Conservation (phyloP, 2,797 vertebrate species). For the Lagocephalus sceleratus region DNA sequence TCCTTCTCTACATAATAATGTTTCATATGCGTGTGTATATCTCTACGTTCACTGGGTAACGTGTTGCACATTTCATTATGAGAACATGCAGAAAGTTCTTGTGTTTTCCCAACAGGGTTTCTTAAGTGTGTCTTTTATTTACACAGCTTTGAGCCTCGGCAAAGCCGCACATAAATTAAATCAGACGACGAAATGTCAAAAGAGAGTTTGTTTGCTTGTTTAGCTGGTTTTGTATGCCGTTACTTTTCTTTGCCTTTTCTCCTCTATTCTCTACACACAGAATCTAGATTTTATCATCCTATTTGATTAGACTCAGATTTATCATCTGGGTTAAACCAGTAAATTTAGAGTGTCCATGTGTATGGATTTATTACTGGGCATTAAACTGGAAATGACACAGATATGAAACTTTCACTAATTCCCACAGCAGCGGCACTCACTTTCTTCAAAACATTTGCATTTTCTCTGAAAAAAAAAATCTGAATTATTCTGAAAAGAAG, state of each 20-base stretch:
- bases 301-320: constrained; percentile 27
- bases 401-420: constrained; percentile 58
- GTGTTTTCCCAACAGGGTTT: constrained; percentile 27
- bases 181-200: constrained; percentile 44
- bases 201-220: constrained; percentile 6
- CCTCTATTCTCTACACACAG: constrained; percentile 7
- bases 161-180: constrained; percentile 44
- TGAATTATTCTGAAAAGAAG: constrained; percentile 42
- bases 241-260: constrained; percentile 1
- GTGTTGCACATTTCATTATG: constrained; percentile 7
- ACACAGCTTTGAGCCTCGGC: constrained; percentile 39
- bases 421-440: constrained; percentile 25
- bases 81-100: constrained; percentile 26
- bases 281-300: constrained; percentile 17
- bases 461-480: constrained; percentile 35
- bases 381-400: constrained; percentile 53
- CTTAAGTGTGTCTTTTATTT: constrained; percentile 30
- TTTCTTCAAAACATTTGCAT: constrained; percentile 17
- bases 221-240: neutral
- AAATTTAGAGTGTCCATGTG: constrained; percentile 20
- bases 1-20: too few relatives aligned
- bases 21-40: too few relatives aligned
- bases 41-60: too few relatives aligned
- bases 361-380: constrained; percentile 42
- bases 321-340: constrained; percentile 31